Conservation (phyloP, 2,113 vertebrate species). For the Solenodon paradoxus region DNA sequence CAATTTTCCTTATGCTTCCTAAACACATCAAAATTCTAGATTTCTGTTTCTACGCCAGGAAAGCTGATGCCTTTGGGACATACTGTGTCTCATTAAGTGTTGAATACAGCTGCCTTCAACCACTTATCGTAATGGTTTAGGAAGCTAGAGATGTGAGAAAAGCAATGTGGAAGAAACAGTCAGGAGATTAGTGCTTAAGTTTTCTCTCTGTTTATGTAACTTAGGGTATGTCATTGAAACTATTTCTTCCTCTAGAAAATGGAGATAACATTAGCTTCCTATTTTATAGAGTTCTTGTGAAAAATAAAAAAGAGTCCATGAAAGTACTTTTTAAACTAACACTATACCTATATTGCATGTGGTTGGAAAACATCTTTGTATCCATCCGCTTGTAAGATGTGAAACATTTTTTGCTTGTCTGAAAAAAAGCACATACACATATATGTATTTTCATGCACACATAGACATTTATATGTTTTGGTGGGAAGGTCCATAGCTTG, state of each 20-base stretch:
- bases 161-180: background rate
- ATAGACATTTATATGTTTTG: background rate
- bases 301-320: background rate
- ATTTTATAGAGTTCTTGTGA: background rate
- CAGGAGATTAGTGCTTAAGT: background rate
- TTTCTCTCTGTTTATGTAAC: background rate
- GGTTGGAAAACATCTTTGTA: background rate
- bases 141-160: background rate
- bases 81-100: background rate
- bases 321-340: background rate
- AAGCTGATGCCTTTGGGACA: background rate
- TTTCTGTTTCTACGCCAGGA: background rate
- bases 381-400: background rate
- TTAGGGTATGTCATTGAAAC: background rate
- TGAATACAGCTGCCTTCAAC: background rate
- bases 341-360: background rate
- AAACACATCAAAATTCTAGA: conserved; percentile 1
- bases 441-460: background rate
- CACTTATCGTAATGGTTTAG: background rate
- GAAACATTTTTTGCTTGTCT: background rate
- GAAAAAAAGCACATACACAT: background rate
- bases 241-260: background rate
- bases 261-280: background rate
- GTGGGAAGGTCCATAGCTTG: background rate
- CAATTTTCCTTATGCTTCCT: background rate